Base-by-base conservation (phyloP, 1,140 invertebrate genomes). In the Penaeus vannamei region DNA sequence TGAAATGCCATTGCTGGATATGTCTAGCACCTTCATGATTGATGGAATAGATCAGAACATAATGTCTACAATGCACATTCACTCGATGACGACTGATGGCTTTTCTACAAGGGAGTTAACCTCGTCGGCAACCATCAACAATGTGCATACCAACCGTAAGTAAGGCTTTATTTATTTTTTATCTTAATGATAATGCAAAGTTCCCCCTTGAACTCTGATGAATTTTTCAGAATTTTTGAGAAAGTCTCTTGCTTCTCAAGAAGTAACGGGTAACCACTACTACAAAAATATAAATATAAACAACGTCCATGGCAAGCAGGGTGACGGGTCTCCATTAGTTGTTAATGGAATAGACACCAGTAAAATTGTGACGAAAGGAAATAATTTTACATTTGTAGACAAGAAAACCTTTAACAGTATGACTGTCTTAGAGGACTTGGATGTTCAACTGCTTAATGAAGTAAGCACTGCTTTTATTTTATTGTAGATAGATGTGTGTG, bases 331-430 rank as follows among this genome's bases (percentile, higher is more conserved):
- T 19, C 46, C 79, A 0, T 29, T 87, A 0, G 3, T 14, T 0
- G 32, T 87, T 53, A 87, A 87, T 69, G 86, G 86, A 36, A 19
- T 87, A 64, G 42, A 82, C 12, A 87, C 86, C 36, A 14, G 36
- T 8, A 59, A 59, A 22, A 81, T 87, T 20, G 86, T 87, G 4
- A 81, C 26, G 0, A 36, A 53, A 42, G 77, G 79, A n/a, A 19
- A 32, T 19, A 26, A 82, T 22, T 77, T 82, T 10, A 87, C 79
- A 3, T 86, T 86, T 36, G 36, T 66, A 19, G 77, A 46, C 61
- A 87, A 81, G 61, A 87, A 87, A 62, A 82, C 62, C 10, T 87
- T 87, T 62, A 29, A 23, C 0, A 66, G 26, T 12, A 1, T 87
- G 29, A 66, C 23, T 26, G n/a, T 87, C 0, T n/a, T 14, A 2